phyloP scores from a whole-genome alignment of 2,888 invertebrate species.

The Dryadula phaetusa region DNA sequence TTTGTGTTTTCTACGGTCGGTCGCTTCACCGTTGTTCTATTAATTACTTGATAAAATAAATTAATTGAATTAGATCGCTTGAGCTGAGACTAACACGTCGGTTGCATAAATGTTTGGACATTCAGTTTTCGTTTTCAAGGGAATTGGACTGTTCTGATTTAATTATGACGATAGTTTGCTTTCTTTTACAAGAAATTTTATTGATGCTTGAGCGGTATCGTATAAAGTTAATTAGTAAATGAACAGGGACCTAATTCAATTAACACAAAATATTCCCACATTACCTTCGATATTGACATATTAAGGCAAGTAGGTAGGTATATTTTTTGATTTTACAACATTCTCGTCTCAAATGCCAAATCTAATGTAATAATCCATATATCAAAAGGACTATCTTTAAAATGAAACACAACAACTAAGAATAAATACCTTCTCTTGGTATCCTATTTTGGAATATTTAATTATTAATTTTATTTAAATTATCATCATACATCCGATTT shows the following conservation, averaged over 20 bases:
- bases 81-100: slow-evolving; percentile 69
- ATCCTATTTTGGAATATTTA: too few species aligned
- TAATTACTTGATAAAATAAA: slow-evolving; percentile 78
- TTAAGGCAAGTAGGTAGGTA: too few species aligned
- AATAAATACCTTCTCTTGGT: too few species aligned
- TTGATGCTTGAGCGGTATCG: slow-evolving; percentile 3
- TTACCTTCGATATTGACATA: too few species aligned
- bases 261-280: not conserved
- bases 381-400: too few species aligned
- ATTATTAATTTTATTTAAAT: too few species aligned
- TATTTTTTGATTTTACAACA: not conserved
- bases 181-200: slow-evolving; percentile 21
- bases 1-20: slow-evolving; percentile 74
- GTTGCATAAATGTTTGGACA: slow-evolving; percentile 74
- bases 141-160: slow-evolving; percentile 57
- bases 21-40: slow-evolving; percentile 75
- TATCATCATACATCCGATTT: too few species aligned
- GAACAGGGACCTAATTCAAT: slow-evolving; percentile 1
- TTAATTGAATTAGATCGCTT: slow-evolving; percentile 80
- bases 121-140: slow-evolving; percentile 58
- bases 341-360: too few species aligned
- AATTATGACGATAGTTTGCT: slow-evolving; percentile 50
- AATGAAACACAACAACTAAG: too few species aligned
- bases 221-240: slow-evolving; percentile 16
- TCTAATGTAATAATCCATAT: too few species aligned